Base-by-base conservation (phyloP, 2,113 vertebrate genomes). In the Apaloderma vittatum region DNA sequence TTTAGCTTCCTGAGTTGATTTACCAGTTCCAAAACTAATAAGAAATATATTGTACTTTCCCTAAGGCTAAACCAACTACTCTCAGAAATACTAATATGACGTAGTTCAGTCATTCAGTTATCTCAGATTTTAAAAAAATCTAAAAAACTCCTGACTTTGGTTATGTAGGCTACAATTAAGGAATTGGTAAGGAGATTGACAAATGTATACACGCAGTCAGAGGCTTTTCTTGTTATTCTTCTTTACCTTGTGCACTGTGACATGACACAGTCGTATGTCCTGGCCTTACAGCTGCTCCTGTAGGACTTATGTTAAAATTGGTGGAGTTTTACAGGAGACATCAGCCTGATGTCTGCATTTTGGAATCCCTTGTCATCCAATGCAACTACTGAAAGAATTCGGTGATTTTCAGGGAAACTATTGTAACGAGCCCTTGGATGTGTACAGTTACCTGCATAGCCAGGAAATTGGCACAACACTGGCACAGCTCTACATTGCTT, bases 401-500 rank as follows among this genome's bases (percentile, higher is more conserved):
- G 21, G 4, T 26, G 78, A 12, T 2, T 97, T 98, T 49, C 93
- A 99, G 99, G 98, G 98, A 1, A 96, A 97, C 61, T 98, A 92
- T 83, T 99, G 99, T 95, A 97, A 97, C 0, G 99, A 99, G 58
- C 99, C 99, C 45, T 93, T 99, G 97, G 99, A 99, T 52, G 94
- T 99, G 67, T 99, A 98, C 95, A 98, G 98, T 75, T 99, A 99
- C 92, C 98, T 99, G 95, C 97, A 98, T 45, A 99, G 98, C 55
- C 99, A 99, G 95, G 98, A 98, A 32, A 99, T 99, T 30, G 99
- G 99, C 36, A 93, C 98, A 51, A 97, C 97, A 3, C 98, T 99
- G 74, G 98, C 99, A 9, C 98, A 96, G 24, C 98, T 99, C 66
- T 99, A 99, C 94, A 99, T 99, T 20, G 98, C 99, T 5, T 99